Evolutionary conservation across 2,113 vertebrate genomes (phyloP), one percentile per base, ranked within the genome.

Genomic region (Hymenochirus boettgeri): DNA sequence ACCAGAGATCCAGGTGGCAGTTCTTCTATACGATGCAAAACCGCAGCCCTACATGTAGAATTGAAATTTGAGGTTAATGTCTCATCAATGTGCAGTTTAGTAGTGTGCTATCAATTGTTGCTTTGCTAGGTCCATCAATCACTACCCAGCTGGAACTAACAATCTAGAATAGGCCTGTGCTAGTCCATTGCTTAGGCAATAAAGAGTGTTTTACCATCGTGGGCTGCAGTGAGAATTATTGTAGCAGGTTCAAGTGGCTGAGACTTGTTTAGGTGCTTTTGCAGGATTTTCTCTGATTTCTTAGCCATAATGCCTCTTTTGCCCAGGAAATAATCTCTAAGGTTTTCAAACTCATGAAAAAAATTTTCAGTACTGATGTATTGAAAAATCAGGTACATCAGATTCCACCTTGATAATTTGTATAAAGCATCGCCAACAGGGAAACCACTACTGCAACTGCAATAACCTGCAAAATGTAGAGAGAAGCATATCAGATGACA

Each of bases 1-100:
- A 99, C 84, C 0, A 94, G 92, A 74, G 95, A 90, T 12, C 83
- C 88, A 0, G 96, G 90, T 0, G 96, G 96, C 11, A 99, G 84
- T 69, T 89, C 83, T 52, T 96, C 95, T 0, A 99, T 92, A 65
- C 65, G 91, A 26, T 97, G 88, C 2, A 98, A 73, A 46, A 98
- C 87, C 0, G 93, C 96, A 2, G 91, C 90, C n/a, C 85, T 86
- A 65, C 48, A 69, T 39, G 83, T 84, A 0, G 77, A 81, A 11
- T 79, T 71, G 52, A 98, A 98, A 0, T 90, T 93, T 1, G 39
- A 10, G 54, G 80, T 90, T 26, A 99, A 71, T 65, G 85, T 77
- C 3, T 2, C 1, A 73, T 99, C 96, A 1, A 99, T 82, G 27
- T 87, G 76, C 57, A 85, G 70, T 70, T 99, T 99, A 61, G 94